These are phyloP conservation scores for Pedetes capensis DNA, from an alignment of 2,113 vertebrate genomes.

Conservation along the genomic window DNA sequence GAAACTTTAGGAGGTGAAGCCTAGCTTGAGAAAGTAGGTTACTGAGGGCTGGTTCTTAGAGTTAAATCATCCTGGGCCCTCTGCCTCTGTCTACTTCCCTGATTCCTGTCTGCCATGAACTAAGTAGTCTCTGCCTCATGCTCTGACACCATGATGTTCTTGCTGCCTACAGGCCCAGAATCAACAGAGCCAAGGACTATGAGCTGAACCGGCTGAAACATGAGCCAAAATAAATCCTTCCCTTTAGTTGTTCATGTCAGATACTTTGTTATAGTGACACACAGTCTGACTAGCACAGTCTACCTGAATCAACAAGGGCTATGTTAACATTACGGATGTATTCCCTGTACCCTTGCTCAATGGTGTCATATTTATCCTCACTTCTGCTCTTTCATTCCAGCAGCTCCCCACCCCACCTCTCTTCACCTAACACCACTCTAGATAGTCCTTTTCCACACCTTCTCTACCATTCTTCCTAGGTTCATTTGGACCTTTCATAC, in stretches of 20 bases:
- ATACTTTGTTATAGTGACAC: not conserved
- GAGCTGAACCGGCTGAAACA: not conserved
- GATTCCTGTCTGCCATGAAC: too few relatives aligned
- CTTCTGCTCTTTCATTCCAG: not conserved
- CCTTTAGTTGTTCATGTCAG: not conserved
- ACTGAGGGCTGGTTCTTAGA: not conserved
- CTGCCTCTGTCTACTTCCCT: not conserved
- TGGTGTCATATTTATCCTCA: not conserved
- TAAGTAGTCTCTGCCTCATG: too few relatives aligned
- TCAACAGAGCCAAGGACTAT: not conserved
- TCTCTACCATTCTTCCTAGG: not conserved
- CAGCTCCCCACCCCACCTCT: not conserved
- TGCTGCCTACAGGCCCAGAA: too few relatives aligned
- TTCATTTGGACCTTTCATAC: not conserved
- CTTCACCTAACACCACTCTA: not conserved
- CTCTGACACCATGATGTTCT: too few relatives aligned
- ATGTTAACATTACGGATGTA: not conserved
- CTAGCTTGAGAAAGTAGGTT: too few relatives aligned
- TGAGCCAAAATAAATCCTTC: not conserved
- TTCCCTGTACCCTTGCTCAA: not conserved
- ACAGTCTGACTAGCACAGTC: not conserved
- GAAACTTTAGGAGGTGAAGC: not conserved
- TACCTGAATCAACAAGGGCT: not conserved
- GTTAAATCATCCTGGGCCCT: not conserved
- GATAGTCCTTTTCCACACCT: not conserved